Conservation (phyloP, 2,113 vertebrate species). For the Etia nguti region DNA sequence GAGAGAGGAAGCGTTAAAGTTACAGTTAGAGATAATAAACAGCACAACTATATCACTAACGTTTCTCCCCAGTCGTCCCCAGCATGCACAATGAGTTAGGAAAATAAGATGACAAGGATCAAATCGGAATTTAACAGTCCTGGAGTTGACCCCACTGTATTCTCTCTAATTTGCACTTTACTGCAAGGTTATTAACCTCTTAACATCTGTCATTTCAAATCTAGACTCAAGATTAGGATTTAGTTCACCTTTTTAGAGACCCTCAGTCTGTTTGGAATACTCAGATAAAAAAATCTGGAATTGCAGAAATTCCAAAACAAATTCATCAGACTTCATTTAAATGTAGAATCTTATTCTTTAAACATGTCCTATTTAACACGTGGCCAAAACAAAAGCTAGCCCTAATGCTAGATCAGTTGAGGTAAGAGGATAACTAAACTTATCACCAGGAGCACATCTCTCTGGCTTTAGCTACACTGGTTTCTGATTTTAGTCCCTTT, state of each 20-base stretch:
- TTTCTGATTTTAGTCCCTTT: neutral
- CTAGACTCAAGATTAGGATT: neutral
- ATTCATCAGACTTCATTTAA: neutral
- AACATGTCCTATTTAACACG: neutral
- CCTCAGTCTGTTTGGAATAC: neutral
- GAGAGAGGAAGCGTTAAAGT: neutral
- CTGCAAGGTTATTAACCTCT: neutral
- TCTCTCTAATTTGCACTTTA: neutral
- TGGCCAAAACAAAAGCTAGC: neutral
- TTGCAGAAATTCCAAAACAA: neutral
- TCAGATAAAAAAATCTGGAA: neutral
- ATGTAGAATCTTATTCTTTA: neutral
- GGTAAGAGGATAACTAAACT: neutral
- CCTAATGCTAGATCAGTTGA: accelerated
- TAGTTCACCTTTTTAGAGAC: neutral
- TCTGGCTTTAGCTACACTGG: neutral
- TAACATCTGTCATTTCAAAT: neutral
- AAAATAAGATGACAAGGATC: neutral
- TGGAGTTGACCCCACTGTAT: neutral
- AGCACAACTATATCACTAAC: neutral
- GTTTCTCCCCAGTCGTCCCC: neutral
- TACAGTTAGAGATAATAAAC: neutral
- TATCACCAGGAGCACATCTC: neutral
- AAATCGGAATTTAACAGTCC: neutral
- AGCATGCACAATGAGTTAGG: accelerated